phyloP scores from a whole-genome alignment of 1,140 invertebrate genomes.

The Solenopsis invicta region DNA sequence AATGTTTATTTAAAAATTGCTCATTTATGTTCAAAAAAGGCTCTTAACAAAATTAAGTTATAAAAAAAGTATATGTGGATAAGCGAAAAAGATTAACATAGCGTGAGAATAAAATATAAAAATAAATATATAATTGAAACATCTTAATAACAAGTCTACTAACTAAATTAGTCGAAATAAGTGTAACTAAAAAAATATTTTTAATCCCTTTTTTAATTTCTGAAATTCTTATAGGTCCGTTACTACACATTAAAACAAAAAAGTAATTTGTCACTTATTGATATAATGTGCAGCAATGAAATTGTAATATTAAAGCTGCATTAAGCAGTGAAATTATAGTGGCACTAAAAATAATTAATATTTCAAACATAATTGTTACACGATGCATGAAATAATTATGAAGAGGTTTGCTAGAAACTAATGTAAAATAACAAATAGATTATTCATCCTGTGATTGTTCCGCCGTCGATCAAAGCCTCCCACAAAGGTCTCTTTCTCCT shows the following conservation, averaged over 20 bases:
- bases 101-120: background rate
- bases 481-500: background rate
- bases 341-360: background rate
- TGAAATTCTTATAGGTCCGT: background rate
- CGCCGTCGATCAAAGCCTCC: background rate
- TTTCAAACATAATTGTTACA: background rate
- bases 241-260: background rate
- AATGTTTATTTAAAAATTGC: background rate
- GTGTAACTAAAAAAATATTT: background rate
- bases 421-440: constrained; percentile 6
- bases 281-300: background rate
- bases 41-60: background rate
- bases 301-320: background rate
- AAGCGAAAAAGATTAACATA: background rate
- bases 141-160: background rate
- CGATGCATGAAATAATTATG: background rate
- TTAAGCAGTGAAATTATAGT: background rate
- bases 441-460: background rate
- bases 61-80: background rate
- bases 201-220: background rate
- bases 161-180: background rate
- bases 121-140: background rate
- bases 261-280: background rate
- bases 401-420: background rate
- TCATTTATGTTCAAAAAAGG: background rate